These are phyloP conservation scores for Dendroctonus ponderosae DNA, from an alignment of 1,140 invertebrate species.

Conservation along the genomic window DNA sequence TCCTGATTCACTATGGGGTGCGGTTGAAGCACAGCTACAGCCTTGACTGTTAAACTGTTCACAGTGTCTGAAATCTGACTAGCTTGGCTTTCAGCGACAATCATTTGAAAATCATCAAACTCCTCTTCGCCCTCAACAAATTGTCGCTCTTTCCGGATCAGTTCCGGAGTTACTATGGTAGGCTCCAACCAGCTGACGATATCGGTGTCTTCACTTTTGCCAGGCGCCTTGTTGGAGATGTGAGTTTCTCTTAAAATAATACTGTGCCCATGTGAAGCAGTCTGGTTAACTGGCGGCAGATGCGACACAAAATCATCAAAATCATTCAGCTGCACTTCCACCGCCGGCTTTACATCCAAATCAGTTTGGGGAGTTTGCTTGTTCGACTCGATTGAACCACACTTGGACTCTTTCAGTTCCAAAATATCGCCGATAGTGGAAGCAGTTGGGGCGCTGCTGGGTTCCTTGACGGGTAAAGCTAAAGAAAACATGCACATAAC, in stretches of 20 bases:
- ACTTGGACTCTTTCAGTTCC: too few relatives aligned
- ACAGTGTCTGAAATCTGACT: too few relatives aligned
- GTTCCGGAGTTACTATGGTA: conserved; percentile 44
- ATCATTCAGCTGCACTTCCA: conserved; percentile 28
- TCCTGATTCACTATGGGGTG: too few relatives aligned
- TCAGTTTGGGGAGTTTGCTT: background rate
- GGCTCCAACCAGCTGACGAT: conserved; percentile 39
- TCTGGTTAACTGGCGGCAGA: background rate
- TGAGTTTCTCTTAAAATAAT: conserved; percentile 46
- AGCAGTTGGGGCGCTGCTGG: background rate
- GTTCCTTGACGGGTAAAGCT: background rate
- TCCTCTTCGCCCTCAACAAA: conserved; percentile 37
- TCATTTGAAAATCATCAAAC: conserved; percentile 46
- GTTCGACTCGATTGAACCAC: too few relatives aligned
- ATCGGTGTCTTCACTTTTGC: conserved; percentile 13
- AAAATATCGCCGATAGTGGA: too few relatives aligned
- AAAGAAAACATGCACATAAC: background rate
- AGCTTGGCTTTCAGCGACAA: conserved; percentile 6
- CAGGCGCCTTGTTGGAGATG: conserved; percentile 40
- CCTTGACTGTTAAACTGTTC: too few relatives aligned
- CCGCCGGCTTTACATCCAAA: background rate
- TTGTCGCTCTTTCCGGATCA: conserved; percentile 35
- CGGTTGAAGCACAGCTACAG: too few relatives aligned
- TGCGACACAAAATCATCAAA: conserved; percentile 40
- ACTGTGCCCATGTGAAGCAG: conserved; percentile 20